These are phyloP conservation scores for Scaptodrosophila lebanonensis DNA, from an alignment of 1,140 invertebrate genomes.

Conservation along the genomic window DNA sequence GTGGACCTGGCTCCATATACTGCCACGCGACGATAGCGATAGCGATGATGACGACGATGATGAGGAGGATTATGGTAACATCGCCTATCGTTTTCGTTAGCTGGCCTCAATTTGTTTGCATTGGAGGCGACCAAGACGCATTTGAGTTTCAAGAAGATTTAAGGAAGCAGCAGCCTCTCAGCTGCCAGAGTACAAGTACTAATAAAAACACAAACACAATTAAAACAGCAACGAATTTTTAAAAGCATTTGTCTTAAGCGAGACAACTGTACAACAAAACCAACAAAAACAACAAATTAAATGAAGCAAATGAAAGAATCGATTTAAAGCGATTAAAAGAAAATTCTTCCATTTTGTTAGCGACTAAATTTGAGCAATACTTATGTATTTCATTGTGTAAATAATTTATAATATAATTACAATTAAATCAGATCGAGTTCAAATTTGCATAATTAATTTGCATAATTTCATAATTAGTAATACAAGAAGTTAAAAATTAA, in stretches of 20 bases:
- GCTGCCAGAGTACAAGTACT: conserved; percentile 47
- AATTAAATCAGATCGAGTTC: conserved; percentile 65
- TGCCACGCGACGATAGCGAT: conserved; percentile 43
- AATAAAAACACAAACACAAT: too few relatives aligned
- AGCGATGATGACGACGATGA: conserved; percentile 40
- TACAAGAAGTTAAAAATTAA: conserved; percentile 2
- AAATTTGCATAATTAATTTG: conserved; percentile 60
- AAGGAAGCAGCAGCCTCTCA: conserved; percentile 6
- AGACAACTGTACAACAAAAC: conserved; percentile 4
- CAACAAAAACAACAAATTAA: conserved; percentile 28
- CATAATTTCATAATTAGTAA: conserved; percentile 57
- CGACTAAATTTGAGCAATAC: conserved; percentile 46
- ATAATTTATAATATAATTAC: conserved; percentile 61
- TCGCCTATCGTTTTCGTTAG: conserved; percentile 7
- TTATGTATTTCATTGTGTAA: conserved; percentile 63
- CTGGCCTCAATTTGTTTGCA: conserved; percentile 47
- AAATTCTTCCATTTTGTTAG: background rate
- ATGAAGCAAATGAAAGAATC: conserved; percentile 22
- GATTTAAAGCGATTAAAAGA: conserved; percentile 28
- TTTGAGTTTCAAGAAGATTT: conserved; percentile 40
- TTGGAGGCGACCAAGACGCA: conserved; percentile 59
- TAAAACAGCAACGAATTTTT: conserved; percentile 52
- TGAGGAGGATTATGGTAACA: conserved; percentile 34
- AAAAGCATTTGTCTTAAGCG: conserved; percentile 29
- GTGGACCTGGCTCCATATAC: conserved; percentile 50